Percentiles rank a stretch among this genome's conserved stretches.
Evolutionary conservation across 2,797 vertebrate genomes (phyloP).

Genomic region (Pagetopsis macropterus): DNA sequence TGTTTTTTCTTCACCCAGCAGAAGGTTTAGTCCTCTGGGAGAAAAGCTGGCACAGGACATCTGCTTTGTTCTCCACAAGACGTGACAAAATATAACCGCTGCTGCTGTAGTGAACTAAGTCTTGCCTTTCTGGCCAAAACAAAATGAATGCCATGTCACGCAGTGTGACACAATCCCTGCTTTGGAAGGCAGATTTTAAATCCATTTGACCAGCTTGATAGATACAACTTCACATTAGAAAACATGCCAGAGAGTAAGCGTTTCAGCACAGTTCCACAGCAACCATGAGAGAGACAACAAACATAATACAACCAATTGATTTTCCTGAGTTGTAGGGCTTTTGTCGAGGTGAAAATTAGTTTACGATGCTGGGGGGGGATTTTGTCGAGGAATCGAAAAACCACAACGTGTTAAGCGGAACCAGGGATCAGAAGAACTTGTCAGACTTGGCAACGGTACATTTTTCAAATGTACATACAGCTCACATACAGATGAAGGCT

Average conservation of each 20-base stretch:
- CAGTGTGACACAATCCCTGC: constrained; percentile 12
- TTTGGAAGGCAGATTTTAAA: constrained; percentile 42
- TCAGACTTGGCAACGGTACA: constrained; percentile 58
- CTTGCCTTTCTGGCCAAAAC: constrained; percentile 29
- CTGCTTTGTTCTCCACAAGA: constrained; percentile 54
- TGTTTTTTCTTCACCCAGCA: constrained; percentile 49
- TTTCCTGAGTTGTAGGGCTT: constrained; percentile 42
- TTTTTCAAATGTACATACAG: constrained; percentile 68
- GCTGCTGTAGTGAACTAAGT: constrained; percentile 35
- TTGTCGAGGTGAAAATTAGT: constrained; percentile 43
- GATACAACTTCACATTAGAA: constrained; percentile 35
- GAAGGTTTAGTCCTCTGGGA: constrained; percentile 56
- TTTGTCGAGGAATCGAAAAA: constrained; percentile 47
- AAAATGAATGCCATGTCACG: constrained; percentile 20
- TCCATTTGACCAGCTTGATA: constrained; percentile 48
- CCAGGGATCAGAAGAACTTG: constrained; percentile 62
- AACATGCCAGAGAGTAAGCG: constrained; percentile 3
- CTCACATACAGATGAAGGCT: constrained; percentile 49
- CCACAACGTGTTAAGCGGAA: constrained; percentile 54
- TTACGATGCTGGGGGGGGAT: constrained; percentile 37
- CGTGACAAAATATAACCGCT: constrained; percentile 37
- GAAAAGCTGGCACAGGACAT: constrained; percentile 42
- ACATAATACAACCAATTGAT: constrained; percentile 43
- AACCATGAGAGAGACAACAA: constrained; percentile 45
- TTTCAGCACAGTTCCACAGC: constrained; percentile 7